Conservation (phyloP, 1,140 invertebrate species). For the Calliphora vicina region DNA sequence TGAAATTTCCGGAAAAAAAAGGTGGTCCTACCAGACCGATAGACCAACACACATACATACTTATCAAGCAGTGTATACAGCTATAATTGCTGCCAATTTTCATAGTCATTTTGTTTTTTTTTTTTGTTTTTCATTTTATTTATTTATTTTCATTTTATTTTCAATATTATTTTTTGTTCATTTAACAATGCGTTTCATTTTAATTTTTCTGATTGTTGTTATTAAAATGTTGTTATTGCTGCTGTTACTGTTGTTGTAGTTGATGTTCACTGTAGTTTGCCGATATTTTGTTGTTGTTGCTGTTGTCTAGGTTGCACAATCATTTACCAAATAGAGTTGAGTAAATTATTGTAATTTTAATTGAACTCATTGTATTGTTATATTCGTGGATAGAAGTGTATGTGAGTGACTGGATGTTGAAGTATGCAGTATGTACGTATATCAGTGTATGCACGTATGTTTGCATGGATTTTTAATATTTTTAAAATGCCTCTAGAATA, state of each 20-base stretch:
- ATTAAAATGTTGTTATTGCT: background rate
- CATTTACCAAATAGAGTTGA: background rate
- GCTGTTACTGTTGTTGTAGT: background rate
- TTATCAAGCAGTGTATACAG: background rate
- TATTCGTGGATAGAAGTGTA: background rate
- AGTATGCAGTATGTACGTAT: background rate
- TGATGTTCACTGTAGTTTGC: background rate
- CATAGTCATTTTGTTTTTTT: background rate
- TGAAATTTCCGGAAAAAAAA: background rate
- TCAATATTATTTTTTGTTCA: background rate
- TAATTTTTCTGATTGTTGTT: background rate
- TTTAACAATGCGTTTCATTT: background rate
- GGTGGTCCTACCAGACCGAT: background rate
- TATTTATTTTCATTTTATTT: background rate
- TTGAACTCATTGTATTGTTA: background rate
- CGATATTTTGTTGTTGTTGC: background rate
- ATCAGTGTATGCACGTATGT: no score
- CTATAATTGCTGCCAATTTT: background rate
- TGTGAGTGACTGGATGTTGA: background rate
- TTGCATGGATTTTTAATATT: background rate
- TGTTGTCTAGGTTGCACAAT: background rate
- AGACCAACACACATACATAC: background rate
- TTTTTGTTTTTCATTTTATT: no score
- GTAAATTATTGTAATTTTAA: background rate
- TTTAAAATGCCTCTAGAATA: background rate